Conservation (phyloP, 2,888 invertebrate species). For the Zygothrica quintamaculata region DNA sequence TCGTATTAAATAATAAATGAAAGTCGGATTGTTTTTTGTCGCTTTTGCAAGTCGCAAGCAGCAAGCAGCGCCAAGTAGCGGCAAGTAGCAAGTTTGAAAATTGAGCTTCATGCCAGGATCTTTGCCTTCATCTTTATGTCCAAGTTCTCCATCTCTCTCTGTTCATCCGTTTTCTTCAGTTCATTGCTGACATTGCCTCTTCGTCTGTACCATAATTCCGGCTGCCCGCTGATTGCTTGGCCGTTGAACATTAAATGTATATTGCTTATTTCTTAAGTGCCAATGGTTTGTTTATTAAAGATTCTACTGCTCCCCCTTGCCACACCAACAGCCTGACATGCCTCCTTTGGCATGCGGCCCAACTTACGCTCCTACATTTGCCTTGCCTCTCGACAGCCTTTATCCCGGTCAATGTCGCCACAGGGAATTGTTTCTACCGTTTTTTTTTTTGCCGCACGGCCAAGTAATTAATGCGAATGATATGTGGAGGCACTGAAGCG, state of each 20-base stretch:
- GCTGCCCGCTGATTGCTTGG: conserved; percentile 58
- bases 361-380: too few relatives aligned
- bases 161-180: not conserved
- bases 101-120: conserved; percentile 5
- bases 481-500: conserved; percentile 48
- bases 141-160: not conserved
- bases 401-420: conserved; percentile 60
- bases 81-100: conserved; percentile 3
- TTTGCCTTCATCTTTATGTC: conserved; percentile 2
- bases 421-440: conserved; percentile 58
- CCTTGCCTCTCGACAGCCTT: not conserved
- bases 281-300: conserved; percentile 80
- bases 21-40: conserved; percentile 76
- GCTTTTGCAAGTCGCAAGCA: conserved; percentile 31
- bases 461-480: conserved; percentile 68
- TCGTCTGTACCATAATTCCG: conserved; percentile 67
- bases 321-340: too few relatives aligned
- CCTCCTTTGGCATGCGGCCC: not conserved
- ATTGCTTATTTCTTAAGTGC: conserved; percentile 79
- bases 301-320: not conserved
- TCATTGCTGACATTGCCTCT: conserved; percentile 7
- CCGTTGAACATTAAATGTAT: conserved; percentile 71
- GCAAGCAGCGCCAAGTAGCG: too few relatives aligned
- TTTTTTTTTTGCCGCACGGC: conserved; percentile 40
- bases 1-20: conserved; percentile 82